Evolutionary conservation across 2,888 invertebrate genomes (phyloP), one percentile per base, ranked within the genome.

Genomic region (Beris chalybata): DNA sequence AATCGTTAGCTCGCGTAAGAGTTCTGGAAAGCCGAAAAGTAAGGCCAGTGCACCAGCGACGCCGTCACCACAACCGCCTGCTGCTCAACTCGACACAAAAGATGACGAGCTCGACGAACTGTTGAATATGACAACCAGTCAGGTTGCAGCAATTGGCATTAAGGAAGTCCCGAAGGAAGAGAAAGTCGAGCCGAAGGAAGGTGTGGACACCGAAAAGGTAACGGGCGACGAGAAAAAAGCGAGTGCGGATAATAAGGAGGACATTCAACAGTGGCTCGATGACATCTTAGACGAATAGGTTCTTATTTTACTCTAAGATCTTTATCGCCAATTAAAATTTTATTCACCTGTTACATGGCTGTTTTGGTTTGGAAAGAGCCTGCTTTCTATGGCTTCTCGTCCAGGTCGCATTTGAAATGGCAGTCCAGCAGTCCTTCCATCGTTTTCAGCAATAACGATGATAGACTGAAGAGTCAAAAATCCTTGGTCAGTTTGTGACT

Each of bases 181-280:
- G 29, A 58, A 47, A n/a, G 48, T 22, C n/a, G 31, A 38, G 22
- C 7, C 38, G 38, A 38, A 31, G 22, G 13, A 50, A 32, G 32
- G 13, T 4, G 12, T 11, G 4, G 15, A 32, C 22, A 38, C 38
- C 7, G 5, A 4, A n/a, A 38, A 61, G 29, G 15, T 5, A 6
- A 13, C 15, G 11, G 13, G 2, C 9, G 38, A 47, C 4, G n/a
- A 29, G 48, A 52, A 50, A 11, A 11, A 30, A n/a, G 4, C 7
- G 11, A 48, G 13, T 12, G 38, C 43, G 3, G 72, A 70, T 38
- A 72, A 71, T 50, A 71, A 75, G 56, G 76, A 76, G 64, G 79
- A 78, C 29, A 77, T 80, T 57, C 79, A 80, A 55, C 76, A 80
- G 50, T 80, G 80, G 80, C 69, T 80, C 7, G 81, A 80, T 67